These are phyloP conservation scores for Spongilla lacustris DNA, from an alignment of 37 sponge, comb jelly and placozoan species.

Conservation along the genomic window DNA sequence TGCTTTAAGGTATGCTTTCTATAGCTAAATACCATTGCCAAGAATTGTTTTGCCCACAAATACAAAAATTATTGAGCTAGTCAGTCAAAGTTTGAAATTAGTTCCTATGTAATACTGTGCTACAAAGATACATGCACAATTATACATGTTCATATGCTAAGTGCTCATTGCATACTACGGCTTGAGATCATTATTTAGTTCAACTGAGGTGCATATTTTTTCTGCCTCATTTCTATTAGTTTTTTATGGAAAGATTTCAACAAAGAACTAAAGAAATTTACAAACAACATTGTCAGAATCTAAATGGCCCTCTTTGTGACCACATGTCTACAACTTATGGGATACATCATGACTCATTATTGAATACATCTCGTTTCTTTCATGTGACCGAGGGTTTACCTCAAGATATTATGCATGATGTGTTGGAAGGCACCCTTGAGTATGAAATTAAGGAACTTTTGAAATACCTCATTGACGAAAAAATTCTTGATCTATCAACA, in stretches of 20 bases:
- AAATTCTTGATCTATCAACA: constrained; percentile 12
- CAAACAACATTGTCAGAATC: constrained; percentile 41
- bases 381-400: constrained; percentile 72
- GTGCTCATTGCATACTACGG: constrained; percentile 6
- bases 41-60: too few species aligned
- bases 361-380: constrained; percentile 55
- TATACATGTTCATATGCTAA: not conserved
- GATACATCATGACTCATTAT: constrained; percentile 27
- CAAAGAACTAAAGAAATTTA: constrained; percentile 31
- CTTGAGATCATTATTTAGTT: not conserved
- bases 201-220: not conserved
- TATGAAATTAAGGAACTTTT: constrained; percentile 31
- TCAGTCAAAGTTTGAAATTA: too few species aligned
- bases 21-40: too few species aligned
- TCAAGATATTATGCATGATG: constrained; percentile 78
- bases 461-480: constrained; percentile 19
- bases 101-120: too few species aligned
- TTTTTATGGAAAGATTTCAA: constrained; percentile 17
- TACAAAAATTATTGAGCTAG: too few species aligned
- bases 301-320: constrained; percentile 61
- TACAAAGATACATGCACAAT: not conserved
- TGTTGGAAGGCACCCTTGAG: constrained; percentile 55
- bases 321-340: constrained; percentile 75
- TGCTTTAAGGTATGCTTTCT: too few species aligned
- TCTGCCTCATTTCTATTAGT: constrained; percentile 23